These are phyloP conservation scores for Tautogolabrus adspersus DNA, from an alignment of 2,113 vertebrate genomes.

Conservation along the genomic window DNA sequence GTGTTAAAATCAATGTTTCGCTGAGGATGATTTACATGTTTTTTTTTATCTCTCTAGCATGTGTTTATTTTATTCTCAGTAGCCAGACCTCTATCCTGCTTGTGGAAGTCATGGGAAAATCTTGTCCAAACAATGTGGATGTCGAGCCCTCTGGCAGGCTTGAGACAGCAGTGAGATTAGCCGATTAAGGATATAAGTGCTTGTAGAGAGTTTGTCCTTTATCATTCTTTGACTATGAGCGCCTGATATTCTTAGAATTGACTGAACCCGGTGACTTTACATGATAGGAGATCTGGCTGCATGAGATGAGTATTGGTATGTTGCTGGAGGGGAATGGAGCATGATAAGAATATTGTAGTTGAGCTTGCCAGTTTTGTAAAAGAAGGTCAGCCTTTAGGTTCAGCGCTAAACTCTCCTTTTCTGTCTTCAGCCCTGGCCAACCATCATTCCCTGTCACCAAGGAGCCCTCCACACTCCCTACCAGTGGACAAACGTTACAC, in stretches of 20 bases:
- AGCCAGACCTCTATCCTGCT: neutral
- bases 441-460: slow-evolving; percentile 24
- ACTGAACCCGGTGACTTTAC: neutral
- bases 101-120: neutral
- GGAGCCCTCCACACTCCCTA: slow-evolving; percentile 24
- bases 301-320: slow-evolving; percentile 9
- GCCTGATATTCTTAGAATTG: neutral
- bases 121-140: neutral
- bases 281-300: slow-evolving; percentile 25
- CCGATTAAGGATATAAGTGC: neutral
- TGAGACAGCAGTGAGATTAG: neutral
- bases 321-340: slow-evolving; percentile 7
- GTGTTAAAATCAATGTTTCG: neutral
- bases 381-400: neutral
- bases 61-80: slow-evolving; percentile 1
- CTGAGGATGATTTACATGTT: slow-evolving; percentile 1
- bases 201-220: neutral
- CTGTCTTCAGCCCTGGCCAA: slow-evolving; percentile 64
- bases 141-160: neutral
- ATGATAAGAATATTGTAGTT: slow-evolving; percentile 13
- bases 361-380: slow-evolving; percentile 11
- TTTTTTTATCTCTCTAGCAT: neutral
- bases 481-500: slow-evolving; percentile 20
- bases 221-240: too few relatives aligned
- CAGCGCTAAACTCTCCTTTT: slow-evolving; percentile 63